A percentile compares a stretch with the other conserved stretches of the same genome.
Conservation (phyloP, 2,797 vertebrate species). For the Helarctos malayanus region DNA sequence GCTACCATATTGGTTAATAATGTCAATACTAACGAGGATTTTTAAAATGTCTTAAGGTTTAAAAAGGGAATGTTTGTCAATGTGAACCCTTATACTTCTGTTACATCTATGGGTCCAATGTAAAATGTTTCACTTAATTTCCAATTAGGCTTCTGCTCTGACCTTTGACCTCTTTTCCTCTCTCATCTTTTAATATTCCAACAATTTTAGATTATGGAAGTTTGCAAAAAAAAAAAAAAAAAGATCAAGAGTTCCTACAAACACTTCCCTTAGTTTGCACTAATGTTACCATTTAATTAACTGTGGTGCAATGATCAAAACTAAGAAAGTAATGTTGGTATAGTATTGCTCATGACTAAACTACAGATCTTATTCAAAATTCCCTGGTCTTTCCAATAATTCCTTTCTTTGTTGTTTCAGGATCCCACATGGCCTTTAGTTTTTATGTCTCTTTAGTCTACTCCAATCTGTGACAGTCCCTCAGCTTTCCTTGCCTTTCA, state of each 20-base stretch:
- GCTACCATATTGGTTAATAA: neutral
- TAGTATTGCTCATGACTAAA: neutral
- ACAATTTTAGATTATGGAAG: neutral
- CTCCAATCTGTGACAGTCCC: neutral
- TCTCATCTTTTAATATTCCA: neutral
- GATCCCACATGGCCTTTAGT: neutral
- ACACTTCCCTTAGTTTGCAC: neutral
- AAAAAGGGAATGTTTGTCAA: neutral
- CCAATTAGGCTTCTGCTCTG: neutral
- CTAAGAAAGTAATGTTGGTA: neutral
- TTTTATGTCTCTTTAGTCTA: neutral
- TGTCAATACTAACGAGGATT: neutral
- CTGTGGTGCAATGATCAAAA: neutral
- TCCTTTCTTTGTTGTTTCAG: neutral
- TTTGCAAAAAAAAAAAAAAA: neutral
- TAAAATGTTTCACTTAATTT: neutral
- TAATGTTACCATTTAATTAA: neutral
- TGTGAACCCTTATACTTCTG: neutral
- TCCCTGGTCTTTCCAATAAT: neutral
- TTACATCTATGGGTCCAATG: neutral
- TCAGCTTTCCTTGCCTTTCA: neutral
- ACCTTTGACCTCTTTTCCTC: neutral
- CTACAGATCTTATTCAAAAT: neutral
- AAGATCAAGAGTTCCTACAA: neutral
- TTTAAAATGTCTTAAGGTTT: neutral